Evolutionary conservation across 2,888 invertebrate species (phyloP), one percentile per base, ranked within the genome.

Genomic region (Cremastinae sp.): DNA sequence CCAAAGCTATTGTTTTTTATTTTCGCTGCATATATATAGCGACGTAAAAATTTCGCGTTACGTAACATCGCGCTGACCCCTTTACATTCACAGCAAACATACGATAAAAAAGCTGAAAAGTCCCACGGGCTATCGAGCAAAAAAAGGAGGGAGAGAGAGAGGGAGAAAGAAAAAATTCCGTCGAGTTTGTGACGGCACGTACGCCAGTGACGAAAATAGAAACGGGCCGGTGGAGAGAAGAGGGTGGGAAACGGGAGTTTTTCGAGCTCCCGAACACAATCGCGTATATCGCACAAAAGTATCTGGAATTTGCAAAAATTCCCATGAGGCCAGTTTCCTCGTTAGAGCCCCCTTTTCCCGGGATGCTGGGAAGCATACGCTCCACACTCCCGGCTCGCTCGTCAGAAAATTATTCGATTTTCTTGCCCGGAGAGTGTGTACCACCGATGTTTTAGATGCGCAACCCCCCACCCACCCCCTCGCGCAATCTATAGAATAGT

Each of bases 351-450:
- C 34, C 3, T 9, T 16, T 34, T 2, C 28, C 7, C 62, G 16
- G 2, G 7, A 18, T n/a, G 5, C 28, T 28, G 28, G 28, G 5
- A 28, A 5, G 28, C 28, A 5, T 2, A 5, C 28, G 28, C 28
- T 16, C 7, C 22, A 12, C 18, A 56, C 22, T 47, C 54, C 53
- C 8, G 36, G 8, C 14, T 28, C 18, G 41, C 36, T 34, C 41
- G 49, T 65, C 34, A 65, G 9, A 22, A 20, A 73, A 73, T 73
- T 65, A 76, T 73, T 54, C 16, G 49, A 53, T 77, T 70, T 68
- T 58, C 54, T 62, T 69, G 41, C 20, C 12, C 38, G 34, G 61
- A 16, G n/a, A 18, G n/a, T n/a, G n/a, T n/a, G 45, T 16, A 34
- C 34, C 43, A 10, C 34, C 51, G 64, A 64, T 66, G 14, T 70